Conservation (phyloP, 2,888 invertebrate species). For the Trachelus stipa region DNA sequence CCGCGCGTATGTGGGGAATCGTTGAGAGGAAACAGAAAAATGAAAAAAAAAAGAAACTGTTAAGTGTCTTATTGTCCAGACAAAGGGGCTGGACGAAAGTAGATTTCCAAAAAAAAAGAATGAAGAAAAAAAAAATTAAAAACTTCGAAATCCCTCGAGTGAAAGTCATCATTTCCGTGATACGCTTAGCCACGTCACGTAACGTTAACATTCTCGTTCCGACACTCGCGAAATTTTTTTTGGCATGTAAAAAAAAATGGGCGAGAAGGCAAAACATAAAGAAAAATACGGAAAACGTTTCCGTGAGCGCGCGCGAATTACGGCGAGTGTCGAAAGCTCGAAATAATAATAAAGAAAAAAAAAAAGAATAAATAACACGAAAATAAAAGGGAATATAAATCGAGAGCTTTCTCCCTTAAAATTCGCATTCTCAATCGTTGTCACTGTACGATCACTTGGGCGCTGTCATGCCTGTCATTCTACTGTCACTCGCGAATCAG, state of each 20-base stretch:
- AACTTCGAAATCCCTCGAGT: background rate
- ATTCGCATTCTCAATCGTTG: no score
- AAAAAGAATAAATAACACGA: no score
- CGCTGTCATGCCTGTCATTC: no score
- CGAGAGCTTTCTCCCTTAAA: no score
- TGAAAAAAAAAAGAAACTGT: slow-evolving; percentile 46
- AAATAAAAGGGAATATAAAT: no score
- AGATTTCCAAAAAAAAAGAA: slow-evolving; percentile 21
- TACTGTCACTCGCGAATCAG: no score
- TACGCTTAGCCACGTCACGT: no score
- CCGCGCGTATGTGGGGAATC: slow-evolving; percentile 36
- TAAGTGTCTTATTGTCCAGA: slow-evolving; percentile 66
- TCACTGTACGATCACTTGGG: no score
- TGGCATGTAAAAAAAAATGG: background rate
- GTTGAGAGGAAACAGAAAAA: slow-evolving; percentile 21
- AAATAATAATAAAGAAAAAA: background rate
- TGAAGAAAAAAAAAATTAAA: background rate
- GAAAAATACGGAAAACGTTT: slow-evolving; percentile 24
- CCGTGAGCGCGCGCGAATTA: slow-evolving; percentile 17
- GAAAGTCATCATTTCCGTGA: no score
- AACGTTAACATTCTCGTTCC: no score
- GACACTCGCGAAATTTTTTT: no score
- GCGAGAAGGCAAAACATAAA: slow-evolving; percentile 24
- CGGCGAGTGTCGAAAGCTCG: slow-evolving; percentile 36
- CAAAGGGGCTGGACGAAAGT: slow-evolving; percentile 58